Base-by-base conservation (phyloP, 2,888 invertebrate species). In the Dolichopus griseipennis region DNA sequence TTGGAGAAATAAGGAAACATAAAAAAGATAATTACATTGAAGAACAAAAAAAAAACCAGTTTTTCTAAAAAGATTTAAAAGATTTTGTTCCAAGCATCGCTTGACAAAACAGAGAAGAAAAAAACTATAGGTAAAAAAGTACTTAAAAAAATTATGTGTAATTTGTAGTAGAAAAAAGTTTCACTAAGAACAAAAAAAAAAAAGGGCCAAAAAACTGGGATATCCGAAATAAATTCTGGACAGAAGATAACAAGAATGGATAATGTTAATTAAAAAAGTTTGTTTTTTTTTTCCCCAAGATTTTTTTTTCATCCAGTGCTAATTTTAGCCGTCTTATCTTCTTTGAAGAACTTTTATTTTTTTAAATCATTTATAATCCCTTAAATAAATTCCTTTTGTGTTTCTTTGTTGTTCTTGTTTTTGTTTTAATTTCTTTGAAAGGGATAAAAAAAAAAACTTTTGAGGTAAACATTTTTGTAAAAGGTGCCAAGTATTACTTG, bases 191-290 rank as follows among this genome's bases (percentile, higher is more conserved):
- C 37, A 10, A 10, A 52, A 52, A 52, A 15, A 52, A n/a, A 18
- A 52, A n/a, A n/a, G n/a, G n/a, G n/a, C n/a, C n/a, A n/a, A n/a
- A n/a, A n/a, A n/a, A n/a, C n/a, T 27, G 12, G 63, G 27, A 63
- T 20, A 63, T 63, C 63, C 63, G 63, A 22, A 63, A 27, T 27
- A 63, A 27, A 22, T 27, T 22, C n/a, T 63, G 10, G 10, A 18
- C 22, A 62, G 12, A 62, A 22, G 21, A 62, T 62, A 62, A 62
- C 52, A 52, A 52, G 52, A 27, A 27, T 63, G 27, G 63, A 27
- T 63, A 63, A 63, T 63, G 63, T 63, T 27, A 63, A 27, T 63
- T 62, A 62, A 62, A 62, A 62, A 62, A 62, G 62, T 62, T 62
- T 62, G 22, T 62, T 62, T 22, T 62, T 63, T 61, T 20, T 61